phyloP scores from a whole-genome alignment of 2,113 vertebrate species.

The Myrmecobius fasciatus region DNA sequence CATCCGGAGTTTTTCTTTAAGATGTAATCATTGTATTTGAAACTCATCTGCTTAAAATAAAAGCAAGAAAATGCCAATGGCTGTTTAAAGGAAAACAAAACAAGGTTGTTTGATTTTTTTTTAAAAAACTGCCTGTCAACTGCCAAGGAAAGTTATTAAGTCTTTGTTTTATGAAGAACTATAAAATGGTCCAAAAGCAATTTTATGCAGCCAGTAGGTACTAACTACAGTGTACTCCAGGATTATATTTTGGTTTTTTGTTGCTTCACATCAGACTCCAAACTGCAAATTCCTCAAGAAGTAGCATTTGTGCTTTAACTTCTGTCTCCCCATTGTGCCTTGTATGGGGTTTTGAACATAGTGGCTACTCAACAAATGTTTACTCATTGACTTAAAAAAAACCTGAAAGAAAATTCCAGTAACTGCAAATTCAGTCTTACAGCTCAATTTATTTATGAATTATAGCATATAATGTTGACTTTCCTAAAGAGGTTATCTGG shows the following conservation, averaged over 20 bases:
- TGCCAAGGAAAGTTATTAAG: constrained; percentile 85
- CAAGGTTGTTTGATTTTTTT: constrained; percentile 75
- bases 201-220: constrained; percentile 79
- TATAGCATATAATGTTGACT: constrained; percentile 34
- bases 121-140: constrained; percentile 76
- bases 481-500: constrained; percentile 11
- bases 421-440: neutral
- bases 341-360: constrained; percentile 23
- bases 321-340: neutral
- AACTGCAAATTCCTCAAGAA: constrained; percentile 29
- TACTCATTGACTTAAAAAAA: neutral
- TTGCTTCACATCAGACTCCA: neutral
- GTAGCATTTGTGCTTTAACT: neutral
- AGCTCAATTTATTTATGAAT: constrained; percentile 29
- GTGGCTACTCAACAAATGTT: neutral
- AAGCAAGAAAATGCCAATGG: constrained; percentile 75
- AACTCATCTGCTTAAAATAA: constrained; percentile 80
- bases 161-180: constrained; percentile 84
- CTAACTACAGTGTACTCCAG: constrained; percentile 66
- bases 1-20: constrained; percentile 67
- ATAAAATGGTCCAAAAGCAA: constrained; percentile 80
- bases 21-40: constrained; percentile 71
- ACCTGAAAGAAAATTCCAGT: neutral
- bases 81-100: constrained; percentile 69
- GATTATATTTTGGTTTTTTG: constrained; percentile 47